phyloP scores from a whole-genome alignment of 2,797 vertebrate genomes.

The Micromesistius poutassou region DNA sequence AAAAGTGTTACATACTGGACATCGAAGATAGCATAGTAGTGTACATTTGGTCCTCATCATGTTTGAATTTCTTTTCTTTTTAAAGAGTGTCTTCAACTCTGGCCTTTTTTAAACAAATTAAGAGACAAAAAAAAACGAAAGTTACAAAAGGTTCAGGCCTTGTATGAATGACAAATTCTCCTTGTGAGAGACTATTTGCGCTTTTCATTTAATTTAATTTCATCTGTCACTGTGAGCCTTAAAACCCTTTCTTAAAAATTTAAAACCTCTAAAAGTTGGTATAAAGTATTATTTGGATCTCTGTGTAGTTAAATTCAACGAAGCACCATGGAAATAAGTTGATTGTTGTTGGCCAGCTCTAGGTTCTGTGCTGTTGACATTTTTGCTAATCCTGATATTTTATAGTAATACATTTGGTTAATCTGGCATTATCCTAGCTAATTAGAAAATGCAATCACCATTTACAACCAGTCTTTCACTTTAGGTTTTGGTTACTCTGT shows the following conservation, averaged over 20 bases:
- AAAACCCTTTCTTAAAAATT: too few relatives aligned
- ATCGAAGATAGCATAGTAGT: background rate
- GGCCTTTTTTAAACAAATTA: background rate
- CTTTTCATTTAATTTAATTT: background rate
- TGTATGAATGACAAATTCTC: slow-evolving; percentile 1
- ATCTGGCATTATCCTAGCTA: background rate
- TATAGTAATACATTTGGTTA: background rate
- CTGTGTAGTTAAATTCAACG: background rate
- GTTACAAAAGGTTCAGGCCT: slow-evolving; percentile 7
- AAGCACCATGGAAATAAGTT: background rate
- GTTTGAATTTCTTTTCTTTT: background rate
- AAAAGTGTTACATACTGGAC: background rate
- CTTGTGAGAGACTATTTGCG: background rate
- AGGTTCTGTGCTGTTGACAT: background rate
- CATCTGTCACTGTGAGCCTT: background rate
- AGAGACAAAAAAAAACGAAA: slow-evolving; percentile 2
- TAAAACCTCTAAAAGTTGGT: background rate
- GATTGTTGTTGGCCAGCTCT: background rate
- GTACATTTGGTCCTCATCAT: background rate
- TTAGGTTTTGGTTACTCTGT: background rate
- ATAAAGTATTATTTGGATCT: background rate
- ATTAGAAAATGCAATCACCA: slow-evolving; percentile 4
- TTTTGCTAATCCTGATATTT: background rate
- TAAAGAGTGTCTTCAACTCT: background rate
- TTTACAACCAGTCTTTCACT: background rate